phyloP scores from a whole-genome alignment of 1,140 invertebrate genomes.

The Drosophila bocki region DNA sequence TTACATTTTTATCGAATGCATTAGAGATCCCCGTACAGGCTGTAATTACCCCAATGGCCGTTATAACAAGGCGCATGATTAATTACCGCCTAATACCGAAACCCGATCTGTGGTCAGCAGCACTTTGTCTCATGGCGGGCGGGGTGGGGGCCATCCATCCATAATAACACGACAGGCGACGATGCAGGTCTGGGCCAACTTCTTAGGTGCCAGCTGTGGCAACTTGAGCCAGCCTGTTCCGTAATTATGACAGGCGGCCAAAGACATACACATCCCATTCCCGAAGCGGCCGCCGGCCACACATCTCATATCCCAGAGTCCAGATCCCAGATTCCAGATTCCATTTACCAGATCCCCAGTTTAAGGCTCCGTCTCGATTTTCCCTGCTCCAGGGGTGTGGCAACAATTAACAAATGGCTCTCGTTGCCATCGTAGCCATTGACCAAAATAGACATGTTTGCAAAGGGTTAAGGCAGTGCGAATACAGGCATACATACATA shows the following conservation, averaged over 20 bases:
- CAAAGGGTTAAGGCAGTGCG: constrained; percentile 32
- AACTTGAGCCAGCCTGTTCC: constrained; percentile 55
- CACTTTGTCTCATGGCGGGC: not conserved
- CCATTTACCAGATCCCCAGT: constrained; percentile 19
- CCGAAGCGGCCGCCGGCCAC: constrained; percentile 24
- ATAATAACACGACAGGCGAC: constrained; percentile 46
- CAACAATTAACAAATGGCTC: constrained; percentile 68
- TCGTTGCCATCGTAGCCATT: constrained; percentile 33
- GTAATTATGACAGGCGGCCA: constrained; percentile 66
- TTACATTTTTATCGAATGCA: constrained; percentile 68
- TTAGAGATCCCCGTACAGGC: constrained; percentile 53
- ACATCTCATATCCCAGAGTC: not conserved
- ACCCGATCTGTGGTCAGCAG: constrained; percentile 57
- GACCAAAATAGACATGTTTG: constrained; percentile 58
- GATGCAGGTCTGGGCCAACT: constrained; percentile 29
- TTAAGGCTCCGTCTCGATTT: constrained; percentile 27
- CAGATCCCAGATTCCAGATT: constrained; percentile 10
- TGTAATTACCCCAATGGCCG: constrained; percentile 61
- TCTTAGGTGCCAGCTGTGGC: constrained; percentile 44
- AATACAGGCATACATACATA: constrained; percentile 8
- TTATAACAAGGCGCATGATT: constrained; percentile 64
- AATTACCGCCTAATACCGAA: constrained; percentile 73
- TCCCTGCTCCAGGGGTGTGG: constrained; percentile 36
- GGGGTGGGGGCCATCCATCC: constrained; percentile 6
- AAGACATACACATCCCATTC: constrained; percentile 17